Conservation (phyloP, 2,797 vertebrate species). For the Pipistrellus pipistrellus region DNA sequence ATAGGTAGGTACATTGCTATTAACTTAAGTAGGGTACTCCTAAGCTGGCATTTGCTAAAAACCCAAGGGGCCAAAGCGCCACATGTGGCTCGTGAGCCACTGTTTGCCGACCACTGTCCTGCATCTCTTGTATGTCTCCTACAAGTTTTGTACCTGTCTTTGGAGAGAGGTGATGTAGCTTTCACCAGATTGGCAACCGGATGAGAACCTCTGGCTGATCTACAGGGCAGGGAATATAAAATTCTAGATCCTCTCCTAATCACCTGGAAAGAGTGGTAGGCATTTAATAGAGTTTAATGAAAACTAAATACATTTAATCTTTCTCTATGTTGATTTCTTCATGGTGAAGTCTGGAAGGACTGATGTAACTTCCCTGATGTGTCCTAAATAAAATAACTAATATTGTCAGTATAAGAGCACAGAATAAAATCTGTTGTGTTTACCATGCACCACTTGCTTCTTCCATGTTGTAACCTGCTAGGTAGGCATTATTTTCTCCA, state of each 20-base stretch:
- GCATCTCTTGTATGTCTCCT: neutral
- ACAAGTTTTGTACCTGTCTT: neutral
- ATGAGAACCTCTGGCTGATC: conserved; percentile 15
- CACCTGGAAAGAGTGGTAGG: neutral
- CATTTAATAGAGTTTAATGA: neutral
- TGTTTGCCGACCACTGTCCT: neutral
- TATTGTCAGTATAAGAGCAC: neutral
- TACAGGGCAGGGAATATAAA: neutral
- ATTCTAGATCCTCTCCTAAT: neutral
- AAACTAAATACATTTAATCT: neutral
- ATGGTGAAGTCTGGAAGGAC: neutral
- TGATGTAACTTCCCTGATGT: neutral
- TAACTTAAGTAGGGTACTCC: too few species aligned
- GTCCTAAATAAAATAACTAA: neutral
- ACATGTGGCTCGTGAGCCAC: too few species aligned
- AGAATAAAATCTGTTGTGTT: neutral
- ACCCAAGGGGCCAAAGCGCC: too few species aligned
- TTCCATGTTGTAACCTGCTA: neutral
- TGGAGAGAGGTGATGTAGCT: neutral
- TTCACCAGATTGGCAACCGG: neutral
- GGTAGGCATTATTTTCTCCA: neutral
- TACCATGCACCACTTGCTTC: neutral
- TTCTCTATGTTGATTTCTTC: neutral
- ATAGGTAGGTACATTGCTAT: too few species aligned
- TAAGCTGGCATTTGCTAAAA: too few species aligned